Percentiles rank a stretch among this genome's conserved stretches.
Evolutionary conservation across 2,888 invertebrate genomes (phyloP).

Genomic region (Dynastes tityus): DNA sequence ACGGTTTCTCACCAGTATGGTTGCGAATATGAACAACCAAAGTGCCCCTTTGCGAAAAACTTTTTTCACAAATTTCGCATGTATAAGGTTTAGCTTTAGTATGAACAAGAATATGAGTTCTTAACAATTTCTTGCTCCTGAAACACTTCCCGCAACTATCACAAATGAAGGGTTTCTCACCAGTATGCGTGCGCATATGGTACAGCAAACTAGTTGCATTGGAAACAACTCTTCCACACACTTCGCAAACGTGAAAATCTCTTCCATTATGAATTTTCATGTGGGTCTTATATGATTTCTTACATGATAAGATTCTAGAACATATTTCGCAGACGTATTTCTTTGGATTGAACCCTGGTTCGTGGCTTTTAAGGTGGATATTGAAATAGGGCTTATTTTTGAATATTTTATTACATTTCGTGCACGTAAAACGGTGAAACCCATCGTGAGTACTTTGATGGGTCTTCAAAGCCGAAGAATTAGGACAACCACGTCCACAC

Average conservation of each 20-base stretch:
- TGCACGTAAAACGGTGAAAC: conserved; percentile 60
- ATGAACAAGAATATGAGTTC: conserved; percentile 61
- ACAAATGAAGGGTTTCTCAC: conserved; percentile 60
- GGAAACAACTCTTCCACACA: conserved; percentile 66
- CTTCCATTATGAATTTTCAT: conserved; percentile 50
- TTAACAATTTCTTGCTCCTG: conserved; percentile 62
- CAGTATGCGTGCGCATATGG: conserved; percentile 53
- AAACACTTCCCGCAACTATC: conserved; percentile 62
- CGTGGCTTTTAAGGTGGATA: conserved; percentile 51
- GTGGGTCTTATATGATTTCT: conserved; percentile 51
- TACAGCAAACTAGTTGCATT: conserved; percentile 52
- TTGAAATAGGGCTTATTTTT: conserved; percentile 54
- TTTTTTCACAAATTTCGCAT: conserved; percentile 57
- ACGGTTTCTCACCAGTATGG: conserved; percentile 68
- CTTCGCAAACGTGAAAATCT: conserved; percentile 62
- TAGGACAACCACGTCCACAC: conserved; percentile 64
- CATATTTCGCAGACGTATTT: conserved; percentile 55
- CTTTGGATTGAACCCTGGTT: conserved; percentile 46
- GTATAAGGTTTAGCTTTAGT: conserved; percentile 68
- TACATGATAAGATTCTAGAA: conserved; percentile 53
- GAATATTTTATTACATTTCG: conserved; percentile 53
- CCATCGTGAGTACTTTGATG: conserved; percentile 55
- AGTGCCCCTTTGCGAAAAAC: conserved; percentile 55
- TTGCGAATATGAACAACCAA: conserved; percentile 55
- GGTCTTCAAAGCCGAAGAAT: conserved; percentile 51